phyloP scores from a whole-genome alignment of 2,888 invertebrate species.

The Macaria liturata region DNA sequence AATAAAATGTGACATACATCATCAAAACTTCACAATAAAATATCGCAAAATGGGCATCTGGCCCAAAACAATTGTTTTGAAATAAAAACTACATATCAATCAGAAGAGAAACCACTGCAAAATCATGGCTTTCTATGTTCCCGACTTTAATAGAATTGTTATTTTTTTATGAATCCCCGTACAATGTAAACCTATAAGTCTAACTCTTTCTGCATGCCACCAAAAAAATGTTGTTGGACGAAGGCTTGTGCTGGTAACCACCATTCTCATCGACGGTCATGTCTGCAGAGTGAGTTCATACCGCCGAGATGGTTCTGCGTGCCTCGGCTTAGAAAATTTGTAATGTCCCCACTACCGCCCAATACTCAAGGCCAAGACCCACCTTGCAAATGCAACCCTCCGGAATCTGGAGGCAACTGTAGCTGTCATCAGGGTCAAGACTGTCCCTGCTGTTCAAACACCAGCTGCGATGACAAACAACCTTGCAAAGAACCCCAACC shows the following conservation, averaged over 20 bases:
- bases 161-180: no score
- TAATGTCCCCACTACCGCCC: neutral
- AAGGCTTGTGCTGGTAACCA: neutral
- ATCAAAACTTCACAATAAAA: neutral
- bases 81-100: no score
- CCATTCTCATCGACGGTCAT: neutral
- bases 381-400: constrained; percentile 1
- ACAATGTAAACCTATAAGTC: no score
- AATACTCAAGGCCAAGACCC: neutral
- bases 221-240: neutral
- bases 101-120: no score
- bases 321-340: neutral
- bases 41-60: neutral
- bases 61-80: no score
- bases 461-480: neutral
- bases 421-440: neutral
- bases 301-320: neutral
- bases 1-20: neutral
- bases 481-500: neutral
- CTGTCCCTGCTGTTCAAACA: constrained; percentile 1
- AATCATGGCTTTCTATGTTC: no score
- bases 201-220: neutral
- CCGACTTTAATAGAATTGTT: no score
- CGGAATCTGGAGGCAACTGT: neutral
- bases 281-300: neutral